Evolutionary conservation across 1,140 invertebrate species (phyloP), one percentile per base, ranked within the genome.

Genomic region (Adelges cooleyi): DNA sequence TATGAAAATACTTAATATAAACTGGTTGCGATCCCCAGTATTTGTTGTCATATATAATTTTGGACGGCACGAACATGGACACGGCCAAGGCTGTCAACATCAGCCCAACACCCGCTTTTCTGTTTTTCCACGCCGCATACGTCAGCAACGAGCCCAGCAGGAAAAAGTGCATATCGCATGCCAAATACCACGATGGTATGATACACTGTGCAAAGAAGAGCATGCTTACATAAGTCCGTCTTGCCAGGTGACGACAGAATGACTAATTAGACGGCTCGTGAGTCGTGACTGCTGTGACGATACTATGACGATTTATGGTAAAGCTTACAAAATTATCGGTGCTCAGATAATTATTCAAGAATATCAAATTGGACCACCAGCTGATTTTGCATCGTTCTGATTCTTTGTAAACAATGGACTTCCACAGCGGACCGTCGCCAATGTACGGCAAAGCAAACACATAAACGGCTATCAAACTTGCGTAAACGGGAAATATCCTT

Each of bases 361-460:
- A 90, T 1, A 92, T 75, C 15, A 92, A 74, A 72, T 91, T 90
- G 0, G 82, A 77, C 90, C 90, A 93, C 90, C 89, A 91, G 17
- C 84, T 84, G 15, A 79, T 75, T 68, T 77, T 72, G 70, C 88
- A 91, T 67, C 82, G 75, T 44, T 84, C 76, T 66, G 82, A 79
- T 73, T 87, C 84, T n/a, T 80, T 40, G 48, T 73, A 71, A 67
- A 85, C 78, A 68, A 77, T 77, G 38, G 76, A 74, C 53, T 80
- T 74, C 85, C 85, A 87, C 10, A 86, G 71, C 0, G 85, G 85
- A 2, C 85, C 84, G 66, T 79, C 77, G 22, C 80, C 82, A n/a
- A 85, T 51, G 44, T 68, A 66, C 20, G 68, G 66, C 6, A 70
- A 53, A n/a, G 69, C 13, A 15, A 62, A 70, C 13, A 42, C 50